These are phyloP conservation scores for Calyptommatus sinebrachiatus DNA, from an alignment of 2,113 vertebrate genomes.

Conservation along the genomic window DNA sequence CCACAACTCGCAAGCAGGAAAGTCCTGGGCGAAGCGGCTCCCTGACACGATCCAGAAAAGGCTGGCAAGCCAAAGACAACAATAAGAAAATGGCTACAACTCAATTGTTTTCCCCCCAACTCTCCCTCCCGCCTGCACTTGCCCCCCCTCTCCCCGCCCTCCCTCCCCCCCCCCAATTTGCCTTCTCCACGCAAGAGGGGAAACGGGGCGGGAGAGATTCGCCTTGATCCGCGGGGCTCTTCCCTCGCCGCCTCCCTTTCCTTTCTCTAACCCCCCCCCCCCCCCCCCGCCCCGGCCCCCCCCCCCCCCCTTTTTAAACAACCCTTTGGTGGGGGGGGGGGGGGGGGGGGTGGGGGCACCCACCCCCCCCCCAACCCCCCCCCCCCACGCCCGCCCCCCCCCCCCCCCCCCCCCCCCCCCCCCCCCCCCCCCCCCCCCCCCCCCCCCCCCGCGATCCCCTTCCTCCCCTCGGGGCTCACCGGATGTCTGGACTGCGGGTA, in stretches of 20 bases:
- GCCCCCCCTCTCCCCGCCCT: background rate
- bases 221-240: background rate
- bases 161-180: slow-evolving; percentile 7
- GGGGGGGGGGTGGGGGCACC: background rate
- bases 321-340: background rate
- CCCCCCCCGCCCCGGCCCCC: background rate
- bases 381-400: background rate
- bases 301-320: slow-evolving; percentile 23
- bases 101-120: slow-evolving; percentile 49
- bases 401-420: background rate
- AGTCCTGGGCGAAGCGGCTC: background rate
- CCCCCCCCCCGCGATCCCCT: too few relatives aligned
- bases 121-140: slow-evolving; percentile 9
- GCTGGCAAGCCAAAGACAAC: slow-evolving; percentile 63
- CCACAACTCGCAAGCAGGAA: background rate
- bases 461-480: slow-evolving; percentile 66
- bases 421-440: too few relatives aligned
- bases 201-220: background rate
- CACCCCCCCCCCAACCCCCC: background rate
- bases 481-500: slow-evolving; percentile 82
- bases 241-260: background rate
- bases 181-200: background rate
- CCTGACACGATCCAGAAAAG: slow-evolving; percentile 1
- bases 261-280: too few relatives aligned
- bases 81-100: slow-evolving; percentile 79